Evolutionary conservation across 2,888 invertebrate species (phyloP), one percentile per base, ranked within the genome.

Genomic region (Scaptomyza parva): DNA sequence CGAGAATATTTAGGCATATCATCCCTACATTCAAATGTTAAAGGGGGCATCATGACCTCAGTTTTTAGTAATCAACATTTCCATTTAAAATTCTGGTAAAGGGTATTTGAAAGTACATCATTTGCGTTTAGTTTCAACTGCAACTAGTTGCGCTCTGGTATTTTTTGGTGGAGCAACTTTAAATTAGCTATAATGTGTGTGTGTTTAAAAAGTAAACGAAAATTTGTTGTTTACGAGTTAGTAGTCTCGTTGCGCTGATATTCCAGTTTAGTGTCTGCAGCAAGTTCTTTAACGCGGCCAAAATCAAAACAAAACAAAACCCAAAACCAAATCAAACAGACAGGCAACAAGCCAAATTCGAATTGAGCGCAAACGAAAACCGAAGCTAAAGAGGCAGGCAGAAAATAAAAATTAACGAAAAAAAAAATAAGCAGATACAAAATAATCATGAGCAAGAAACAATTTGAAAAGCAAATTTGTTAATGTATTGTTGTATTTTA

Each of bases 241-340:
- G 22, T 22, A 18, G 22, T 39, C 43, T 44, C 48, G 63, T 75
- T 54, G 65, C 58, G 53, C 58, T 53, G 54, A 44, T 55, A 51
- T 64, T 76, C 78, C 78, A 72, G 78, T 71, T 70, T 67, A 55
- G 53, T 54, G 70, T 60, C 67, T 67, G 64, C 62, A 65, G 69
- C 81, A 78, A 82, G 82, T 80, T 82, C 82, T 80, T 82, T 75
- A 83, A 78, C 74, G 74, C 75, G 69, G 57, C 62, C 72, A 68
- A 70, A 74, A 68, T 17, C 65, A 60, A 65, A 70, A 60, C 63
- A 55, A 58, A 63, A 43, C 65, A 57, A 57, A 70, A 59, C 62
- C 41, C 48, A 62, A 47, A 52, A 51, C 37, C 33, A 35, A 20
- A 37, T 30, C 40, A 59, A 64, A 51, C 64, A 44, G 51, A 55